Conservation (phyloP, 2,888 invertebrate species). For the Nebria salina region DNA sequence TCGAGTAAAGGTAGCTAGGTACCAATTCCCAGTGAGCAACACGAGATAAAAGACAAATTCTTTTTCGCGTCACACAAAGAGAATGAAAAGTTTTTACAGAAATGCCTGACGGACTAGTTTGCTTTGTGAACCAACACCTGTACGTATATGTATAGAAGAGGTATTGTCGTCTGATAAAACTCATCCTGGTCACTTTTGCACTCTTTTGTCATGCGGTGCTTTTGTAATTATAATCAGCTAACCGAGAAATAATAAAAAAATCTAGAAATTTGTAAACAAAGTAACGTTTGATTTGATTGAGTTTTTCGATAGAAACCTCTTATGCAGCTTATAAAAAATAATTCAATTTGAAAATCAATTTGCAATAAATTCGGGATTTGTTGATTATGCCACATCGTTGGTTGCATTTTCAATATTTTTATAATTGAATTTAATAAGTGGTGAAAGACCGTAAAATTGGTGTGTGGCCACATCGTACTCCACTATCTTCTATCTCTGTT, state of each 20-base stretch:
- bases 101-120: conserved; percentile 43
- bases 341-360: conserved; percentile 47
- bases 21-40: conserved; percentile 12
- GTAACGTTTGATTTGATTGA: not conserved
- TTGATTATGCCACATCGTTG: conserved; percentile 45
- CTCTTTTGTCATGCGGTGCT: too few species aligned
- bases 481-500: not conserved
- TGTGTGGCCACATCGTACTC: conserved; percentile 24
- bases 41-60: conserved; percentile 38
- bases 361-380: conserved; percentile 47
- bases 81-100: conserved; percentile 40
- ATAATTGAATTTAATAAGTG: conserved; percentile 47
- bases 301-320: not conserved
- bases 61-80: conserved; percentile 36
- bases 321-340: conserved; percentile 45
- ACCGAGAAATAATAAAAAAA: not conserved
- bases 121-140: conserved; percentile 32
- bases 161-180: too few species aligned
- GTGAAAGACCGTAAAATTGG: conserved; percentile 41
- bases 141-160: not conserved
- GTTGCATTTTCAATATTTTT: conserved; percentile 43
- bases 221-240: not conserved
- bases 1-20: conserved; percentile 9
- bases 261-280: not conserved
- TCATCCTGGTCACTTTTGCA: too few species aligned